Conservation (phyloP, 2,888 invertebrate genomes). For the Pheosia gnoma region DNA sequence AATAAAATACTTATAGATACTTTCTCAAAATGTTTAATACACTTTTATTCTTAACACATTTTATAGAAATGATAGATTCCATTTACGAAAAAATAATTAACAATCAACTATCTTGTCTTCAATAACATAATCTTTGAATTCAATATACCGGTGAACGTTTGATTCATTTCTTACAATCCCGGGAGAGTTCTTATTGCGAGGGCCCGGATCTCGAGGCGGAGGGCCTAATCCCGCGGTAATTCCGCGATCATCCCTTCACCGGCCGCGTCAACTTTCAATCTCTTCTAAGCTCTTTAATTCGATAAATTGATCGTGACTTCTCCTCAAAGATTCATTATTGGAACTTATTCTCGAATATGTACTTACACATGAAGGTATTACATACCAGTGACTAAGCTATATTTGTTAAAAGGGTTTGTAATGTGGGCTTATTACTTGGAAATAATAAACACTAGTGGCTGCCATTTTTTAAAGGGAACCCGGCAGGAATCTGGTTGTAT, state of each 20-base stretch:
- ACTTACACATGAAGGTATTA: too few species aligned
- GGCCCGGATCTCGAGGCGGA: constrained; percentile 37
- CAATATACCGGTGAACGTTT: constrained; percentile 65
- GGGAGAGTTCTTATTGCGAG: constrained; percentile 60
- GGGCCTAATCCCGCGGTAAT: constrained; percentile 60
- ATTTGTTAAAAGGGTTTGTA: too few species aligned
- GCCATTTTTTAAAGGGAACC: too few species aligned
- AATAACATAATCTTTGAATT: constrained; percentile 43
- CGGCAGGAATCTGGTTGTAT: constrained; percentile 13
- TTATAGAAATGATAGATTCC: too few species aligned
- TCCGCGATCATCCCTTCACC: constrained; percentile 53
- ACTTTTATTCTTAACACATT: too few species aligned
- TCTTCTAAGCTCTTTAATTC: constrained; percentile 64
- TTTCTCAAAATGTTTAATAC: too few species aligned
- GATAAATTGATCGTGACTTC: constrained; percentile 65
- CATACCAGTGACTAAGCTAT: too few species aligned
- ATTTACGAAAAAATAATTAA: background rate
- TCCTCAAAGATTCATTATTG: constrained; percentile 37
- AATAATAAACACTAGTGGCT: too few species aligned
- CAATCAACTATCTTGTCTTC: constrained; percentile 9
- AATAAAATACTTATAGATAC: too few species aligned
- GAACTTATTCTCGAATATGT: background rate
- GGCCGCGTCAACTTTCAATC: constrained; percentile 67
- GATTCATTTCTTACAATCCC: constrained; percentile 76
- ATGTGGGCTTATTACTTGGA: too few species aligned